Base-by-base conservation (phyloP, 2,797 vertebrate species). In the Australoheros facetus region DNA sequence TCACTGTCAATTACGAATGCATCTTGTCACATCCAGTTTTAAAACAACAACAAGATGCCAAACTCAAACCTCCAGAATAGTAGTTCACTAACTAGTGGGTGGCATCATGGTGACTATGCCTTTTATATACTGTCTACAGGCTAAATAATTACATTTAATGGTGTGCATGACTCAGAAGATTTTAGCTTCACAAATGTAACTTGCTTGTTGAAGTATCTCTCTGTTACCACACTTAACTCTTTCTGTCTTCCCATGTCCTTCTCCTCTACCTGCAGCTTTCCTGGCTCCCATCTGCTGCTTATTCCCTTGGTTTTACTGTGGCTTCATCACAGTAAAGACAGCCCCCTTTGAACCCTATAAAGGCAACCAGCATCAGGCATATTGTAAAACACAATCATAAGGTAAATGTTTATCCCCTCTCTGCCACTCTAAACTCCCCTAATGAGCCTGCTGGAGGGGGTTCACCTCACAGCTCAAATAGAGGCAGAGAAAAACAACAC, bases 371-470 rank as follows among this genome's bases (percentile, higher is more conserved):
- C 95, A 95, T 93, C 93, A 91, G 94, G 96, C 96, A 96, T 96
- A 96, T 94, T 96, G 95, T 97, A 97, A 97, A 97, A 97, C 96
- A 97, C 94, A 95, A 96, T 96, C 95, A 94, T 93, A 96, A 95
- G 94, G 94, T 96, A 97, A 97, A 97, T 97, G 97, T 97, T 96
- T 96, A 96, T 94, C 95, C 89, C 96, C 95, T 95, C 87, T 81
- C 92, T 87, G 89, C 94, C 89, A 93, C 95, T 96, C 95, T 95
- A 93, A 91, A 95, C 94, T 95, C 95, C 94, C 93, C 94, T 96
- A 97, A 97, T 95, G 94, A 97, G 93, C 94, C 93, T 88, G 92
- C 87, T 83, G 87, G 87, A 89, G 82, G 82, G 84, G 64, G 75
- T 85, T 85, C 78, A 81, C 76, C 86, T 88, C 79, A 66, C 59